Percentiles rank a stretch among this genome's conserved stretches.
phyloP scores from a whole-genome alignment of 1,140 invertebrate species.

The Lordiphosa collinella region DNA sequence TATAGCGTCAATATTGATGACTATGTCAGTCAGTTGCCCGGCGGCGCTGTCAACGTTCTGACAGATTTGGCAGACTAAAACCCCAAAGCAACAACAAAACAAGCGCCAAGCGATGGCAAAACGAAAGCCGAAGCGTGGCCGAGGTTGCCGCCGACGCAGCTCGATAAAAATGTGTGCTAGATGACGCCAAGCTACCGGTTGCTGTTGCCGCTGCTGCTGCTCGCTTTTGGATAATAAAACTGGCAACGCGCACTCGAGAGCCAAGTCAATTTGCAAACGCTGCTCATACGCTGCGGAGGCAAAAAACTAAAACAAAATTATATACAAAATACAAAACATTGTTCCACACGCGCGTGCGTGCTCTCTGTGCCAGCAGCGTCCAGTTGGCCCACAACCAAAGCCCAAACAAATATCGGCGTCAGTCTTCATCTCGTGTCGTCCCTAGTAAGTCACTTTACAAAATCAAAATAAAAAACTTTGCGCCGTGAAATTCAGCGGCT shows the following conservation, averaged over 20 bases:
- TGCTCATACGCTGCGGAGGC: slow-evolving; percentile 66
- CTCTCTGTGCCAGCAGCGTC: slow-evolving; percentile 5
- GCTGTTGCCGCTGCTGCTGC: slow-evolving; percentile 43
- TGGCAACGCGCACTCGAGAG: slow-evolving; percentile 72
- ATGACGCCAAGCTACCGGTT: slow-evolving; percentile 48
- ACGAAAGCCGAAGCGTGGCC: slow-evolving; percentile 21
- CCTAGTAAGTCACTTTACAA: slow-evolving; percentile 47
- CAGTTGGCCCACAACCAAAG: slow-evolving; percentile 3
- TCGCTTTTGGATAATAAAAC: slow-evolving; percentile 77
- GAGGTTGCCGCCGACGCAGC: slow-evolving; percentile 40
- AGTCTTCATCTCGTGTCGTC: slow-evolving; percentile 61
- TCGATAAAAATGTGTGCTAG: slow-evolving; percentile 73
- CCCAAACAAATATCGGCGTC: slow-evolving; percentile 25
- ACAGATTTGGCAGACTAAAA: slow-evolving; percentile 60
- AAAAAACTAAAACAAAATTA: slow-evolving; percentile 28
- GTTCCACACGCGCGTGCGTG: slow-evolving; percentile 13
- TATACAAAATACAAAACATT: slow-evolving; percentile 6
- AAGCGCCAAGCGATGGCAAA: slow-evolving; percentile 27
- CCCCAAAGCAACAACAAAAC: slow-evolving; percentile 6
- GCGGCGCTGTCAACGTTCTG: slow-evolving; percentile 27
- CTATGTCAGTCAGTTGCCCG: slow-evolving; percentile 29
- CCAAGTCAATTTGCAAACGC: slow-evolving; percentile 76
- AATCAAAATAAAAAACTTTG: background rate
- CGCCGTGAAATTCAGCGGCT: background rate
- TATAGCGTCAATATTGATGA: slow-evolving; percentile 37